Base-by-base conservation (phyloP, 2,113 vertebrate genomes). In the Platysternon megacephalum region DNA sequence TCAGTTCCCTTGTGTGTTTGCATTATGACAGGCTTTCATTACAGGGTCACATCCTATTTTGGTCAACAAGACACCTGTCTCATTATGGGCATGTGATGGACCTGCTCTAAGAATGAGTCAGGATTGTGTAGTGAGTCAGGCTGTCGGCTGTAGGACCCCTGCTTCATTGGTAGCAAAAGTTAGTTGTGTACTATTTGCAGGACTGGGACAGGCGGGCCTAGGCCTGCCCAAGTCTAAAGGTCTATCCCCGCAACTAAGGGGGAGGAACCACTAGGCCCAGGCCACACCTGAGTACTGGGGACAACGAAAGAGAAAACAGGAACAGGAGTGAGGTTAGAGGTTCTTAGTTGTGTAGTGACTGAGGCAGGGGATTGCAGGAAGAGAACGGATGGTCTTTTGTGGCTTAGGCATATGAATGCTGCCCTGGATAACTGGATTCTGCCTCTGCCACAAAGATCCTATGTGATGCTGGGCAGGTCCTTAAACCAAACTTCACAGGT, bases 141-240 rank as follows among this genome's bases (percentile, higher is more conserved):
- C 68, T 1, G 7, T 84, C 79, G 72, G 32, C 87, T 0, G 0
- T 42, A 2, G 0, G 44, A 1, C 3, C 28, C 29, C 42, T 49
- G 82, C 21, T 76, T 91, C 32, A 5, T 61, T 44, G 88, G 58
- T 58, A 1, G 1, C 13, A 2, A 46, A 78, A 72, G n/a, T 22
- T 72, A 22, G 68, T 11, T 6, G 19, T 72, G 68, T 72, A 32
- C 56, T 14, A 61, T 6, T 61, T 21, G 35, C 68, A 72, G n/a
- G n/a, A 61, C 28, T 61, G 56, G 56, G 56, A 32, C 29, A 61
- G 56, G 29, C 1, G 12, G 29, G 56, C 3, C 29, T 32, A 32
- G 56, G 12, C 56, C 29, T 32, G 28, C 55, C 56, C 56, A 16
- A 61, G 12, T 14, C 56, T 61, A 32, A 61, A 14, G 12, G 13